A percentile compares a stretch with the other conserved stretches of the same genome.
These are phyloP conservation scores for Tiliacea aurago DNA, from an alignment of 2,888 invertebrate genomes.

Conservation along the genomic window DNA sequence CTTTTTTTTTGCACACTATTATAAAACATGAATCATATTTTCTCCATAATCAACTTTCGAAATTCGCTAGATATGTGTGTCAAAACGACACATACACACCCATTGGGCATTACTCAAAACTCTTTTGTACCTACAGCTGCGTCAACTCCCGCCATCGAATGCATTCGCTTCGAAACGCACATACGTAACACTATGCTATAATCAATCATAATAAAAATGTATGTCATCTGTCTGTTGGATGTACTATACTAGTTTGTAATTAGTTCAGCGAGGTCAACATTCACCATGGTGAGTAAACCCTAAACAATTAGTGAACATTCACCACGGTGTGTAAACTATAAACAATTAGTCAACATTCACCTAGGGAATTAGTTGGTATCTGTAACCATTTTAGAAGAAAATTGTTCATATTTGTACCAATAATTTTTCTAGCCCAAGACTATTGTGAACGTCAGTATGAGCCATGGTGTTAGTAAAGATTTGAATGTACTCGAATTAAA, in stretches of 20 bases:
- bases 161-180: background rate
- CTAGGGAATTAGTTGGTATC: background rate
- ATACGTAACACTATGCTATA: constrained; percentile 3
- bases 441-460: background rate
- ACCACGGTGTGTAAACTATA: background rate
- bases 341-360: background rate
- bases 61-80: constrained; percentile 19
- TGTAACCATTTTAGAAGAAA: background rate
- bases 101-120: background rate
- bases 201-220: constrained; percentile 31
- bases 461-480: background rate
- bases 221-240: constrained; percentile 8
- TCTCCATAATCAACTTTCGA: constrained; percentile 34
- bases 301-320: background rate
- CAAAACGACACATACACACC: background rate
- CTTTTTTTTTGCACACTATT: background rate
- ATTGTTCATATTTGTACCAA: background rate
- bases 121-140: background rate
- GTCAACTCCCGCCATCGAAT: background rate
- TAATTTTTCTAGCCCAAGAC: too few relatives aligned
- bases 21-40: constrained; percentile 18
- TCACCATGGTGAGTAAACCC: background rate
- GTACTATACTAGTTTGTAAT: constrained; percentile 2
- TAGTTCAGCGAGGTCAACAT: constrained; percentile 13
- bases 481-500: background rate